phyloP scores from a whole-genome alignment of 2,113 vertebrate genomes.

The Proterorhinus semilunaris region DNA sequence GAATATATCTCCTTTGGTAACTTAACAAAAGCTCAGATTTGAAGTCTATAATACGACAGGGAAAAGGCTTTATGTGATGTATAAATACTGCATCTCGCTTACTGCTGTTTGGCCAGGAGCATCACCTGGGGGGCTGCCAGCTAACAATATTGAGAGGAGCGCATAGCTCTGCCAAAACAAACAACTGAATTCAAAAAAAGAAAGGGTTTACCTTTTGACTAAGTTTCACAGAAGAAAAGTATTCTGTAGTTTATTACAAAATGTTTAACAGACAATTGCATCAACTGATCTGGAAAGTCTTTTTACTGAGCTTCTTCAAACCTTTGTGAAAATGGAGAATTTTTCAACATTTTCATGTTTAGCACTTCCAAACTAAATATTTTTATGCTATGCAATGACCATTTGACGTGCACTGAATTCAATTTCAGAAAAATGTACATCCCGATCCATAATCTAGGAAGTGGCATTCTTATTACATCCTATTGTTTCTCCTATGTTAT shows the following conservation, averaged over 20 bases:
- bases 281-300: neutral
- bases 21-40: conserved; percentile 15
- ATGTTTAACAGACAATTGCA: neutral
- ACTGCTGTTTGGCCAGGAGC: neutral
- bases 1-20: conserved; percentile 18
- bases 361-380: too few species aligned
- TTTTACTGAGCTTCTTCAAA: too few species aligned
- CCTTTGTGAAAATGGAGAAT: too few species aligned
- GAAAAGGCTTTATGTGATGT: neutral
- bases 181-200: neutral
- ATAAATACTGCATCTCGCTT: conserved; percentile 3
- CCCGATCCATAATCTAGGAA: neutral
- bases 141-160: neutral
- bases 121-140: neutral
- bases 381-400: too few species aligned
- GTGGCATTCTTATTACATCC: conserved; percentile 11
- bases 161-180: neutral
- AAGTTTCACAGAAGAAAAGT: neutral
- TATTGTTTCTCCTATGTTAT: conserved; percentile 1
- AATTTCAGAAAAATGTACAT: neutral
- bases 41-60: neutral
- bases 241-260: neutral
- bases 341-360: too few species aligned
- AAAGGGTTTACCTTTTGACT: neutral
- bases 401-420: conserved; percentile 12